phyloP scores from a whole-genome alignment of 2,113 vertebrate species.

The Fregata magnificens region DNA sequence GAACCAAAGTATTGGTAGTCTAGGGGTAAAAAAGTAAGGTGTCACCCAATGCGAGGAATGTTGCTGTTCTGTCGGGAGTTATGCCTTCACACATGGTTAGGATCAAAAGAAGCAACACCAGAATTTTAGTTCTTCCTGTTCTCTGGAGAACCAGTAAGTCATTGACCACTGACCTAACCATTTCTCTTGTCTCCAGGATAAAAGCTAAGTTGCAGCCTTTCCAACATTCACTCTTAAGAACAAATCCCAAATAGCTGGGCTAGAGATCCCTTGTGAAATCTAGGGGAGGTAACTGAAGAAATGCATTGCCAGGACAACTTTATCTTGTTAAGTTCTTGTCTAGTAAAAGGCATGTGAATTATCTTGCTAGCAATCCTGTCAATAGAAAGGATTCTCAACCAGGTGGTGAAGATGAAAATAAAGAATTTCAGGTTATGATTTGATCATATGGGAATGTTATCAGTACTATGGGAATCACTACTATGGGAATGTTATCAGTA shows the following conservation, averaged over 20 bases:
- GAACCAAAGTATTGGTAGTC: neutral
- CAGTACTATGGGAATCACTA: too few species aligned
- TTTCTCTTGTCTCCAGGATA: neutral
- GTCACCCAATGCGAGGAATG: neutral
- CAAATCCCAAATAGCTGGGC: neutral
- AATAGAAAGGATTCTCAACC: neutral
- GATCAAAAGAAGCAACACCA: neutral
- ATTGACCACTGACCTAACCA: neutral
- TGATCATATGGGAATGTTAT: rapidly evolving
- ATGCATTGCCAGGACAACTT: neutral
- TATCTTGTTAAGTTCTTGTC: neutral
- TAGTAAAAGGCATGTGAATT: neutral
- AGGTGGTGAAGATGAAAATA: neutral
- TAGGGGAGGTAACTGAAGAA: neutral
- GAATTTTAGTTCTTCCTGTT: neutral
- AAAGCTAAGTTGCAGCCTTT: neutral
- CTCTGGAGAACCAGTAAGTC: neutral
- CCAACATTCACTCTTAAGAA: neutral
- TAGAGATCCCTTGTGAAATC: neutral
- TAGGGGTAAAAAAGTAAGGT: neutral
- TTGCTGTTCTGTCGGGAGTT: neutral
- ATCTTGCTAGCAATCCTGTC: neutral
- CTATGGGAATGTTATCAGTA: neutral
- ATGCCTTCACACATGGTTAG: neutral
- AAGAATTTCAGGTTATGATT: neutral